Evolutionary conservation across 2,797 vertebrate species (phyloP).

Genomic region (Chrosomus eos): DNA sequence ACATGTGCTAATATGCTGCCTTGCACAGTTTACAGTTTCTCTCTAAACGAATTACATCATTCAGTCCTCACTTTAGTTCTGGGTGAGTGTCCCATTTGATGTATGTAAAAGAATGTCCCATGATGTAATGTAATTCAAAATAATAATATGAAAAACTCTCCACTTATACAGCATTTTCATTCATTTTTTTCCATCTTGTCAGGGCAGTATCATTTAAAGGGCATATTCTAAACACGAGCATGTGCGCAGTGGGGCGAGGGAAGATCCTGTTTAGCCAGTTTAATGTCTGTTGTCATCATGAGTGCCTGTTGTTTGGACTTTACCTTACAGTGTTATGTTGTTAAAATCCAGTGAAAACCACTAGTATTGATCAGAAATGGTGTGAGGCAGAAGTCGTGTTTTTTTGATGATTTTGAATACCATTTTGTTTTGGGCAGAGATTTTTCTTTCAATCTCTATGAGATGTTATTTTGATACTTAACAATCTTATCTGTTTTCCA

Average conservation of each 20-base stretch:
- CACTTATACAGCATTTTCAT: neutral
- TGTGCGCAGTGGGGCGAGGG: constrained; percentile 11
- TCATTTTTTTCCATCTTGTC: neutral
- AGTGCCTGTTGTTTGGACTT: constrained; percentile 29
- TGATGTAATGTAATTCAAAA: neutral
- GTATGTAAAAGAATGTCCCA: neutral
- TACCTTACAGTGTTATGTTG: neutral
- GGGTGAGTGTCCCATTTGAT: neutral
- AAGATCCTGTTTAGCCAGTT: constrained; percentile 57
- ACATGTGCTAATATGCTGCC: neutral
- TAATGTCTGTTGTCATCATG: constrained; percentile 9
- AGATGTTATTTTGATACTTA: neutral
- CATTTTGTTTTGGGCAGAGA: neutral
- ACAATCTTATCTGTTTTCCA: neutral
- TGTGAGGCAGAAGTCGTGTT: neutral
- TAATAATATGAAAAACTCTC: neutral
- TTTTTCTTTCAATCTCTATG: neutral
- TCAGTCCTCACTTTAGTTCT: neutral
- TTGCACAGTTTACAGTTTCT: neutral
- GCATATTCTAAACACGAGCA: neutral
- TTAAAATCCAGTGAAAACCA: neutral
- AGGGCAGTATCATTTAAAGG: constrained; percentile 12
- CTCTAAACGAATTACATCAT: neutral
- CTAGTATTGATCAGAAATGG: neutral
- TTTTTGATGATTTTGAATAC: neutral